These are phyloP conservation scores for Andrena bucephala DNA, from an alignment of 2,888 invertebrate genomes.

Conservation along the genomic window DNA sequence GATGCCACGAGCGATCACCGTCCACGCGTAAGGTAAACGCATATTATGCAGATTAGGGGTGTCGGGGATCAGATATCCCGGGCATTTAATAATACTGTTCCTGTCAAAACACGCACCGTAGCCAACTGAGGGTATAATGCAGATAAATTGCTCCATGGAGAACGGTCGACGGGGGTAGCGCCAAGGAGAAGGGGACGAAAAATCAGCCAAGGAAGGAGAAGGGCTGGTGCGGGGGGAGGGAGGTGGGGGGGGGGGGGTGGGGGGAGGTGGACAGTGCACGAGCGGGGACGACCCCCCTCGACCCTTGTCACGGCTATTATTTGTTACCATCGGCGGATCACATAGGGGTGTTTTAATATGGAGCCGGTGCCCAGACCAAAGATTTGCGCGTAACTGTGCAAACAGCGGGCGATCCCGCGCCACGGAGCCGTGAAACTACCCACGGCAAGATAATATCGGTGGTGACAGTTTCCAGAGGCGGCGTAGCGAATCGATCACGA, in stretches of 20 bases:
- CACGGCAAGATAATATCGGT: conserved; percentile 66
- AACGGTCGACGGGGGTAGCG: conserved; percentile 59
- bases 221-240: not conserved
- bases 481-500: conserved; percentile 52
- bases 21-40: conserved; percentile 81
- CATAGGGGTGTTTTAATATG: conserved; percentile 76
- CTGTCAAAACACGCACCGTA: conserved; percentile 84
- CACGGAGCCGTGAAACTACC: conserved; percentile 70
- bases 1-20: conserved; percentile 70
- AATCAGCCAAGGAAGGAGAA: conserved; percentile 14
- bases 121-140: conserved; percentile 84
- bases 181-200: conserved; percentile 36
- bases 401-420: conserved; percentile 63
- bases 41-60: conserved; percentile 85
- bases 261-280: conserved; percentile 10
- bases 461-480: conserved; percentile 52
- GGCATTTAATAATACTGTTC: conserved; percentile 85
- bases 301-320: conserved; percentile 70
- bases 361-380: conserved; percentile 67
- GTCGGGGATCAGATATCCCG: conserved; percentile 84
- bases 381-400: conserved; percentile 76
- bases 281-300: conserved; percentile 47
- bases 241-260: too few species aligned
- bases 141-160: conserved; percentile 84
- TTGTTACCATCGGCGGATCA: conserved; percentile 68